Evolutionary conservation across 2,888 invertebrate species (phyloP).

Genomic region (Drosophila putrida): DNA sequence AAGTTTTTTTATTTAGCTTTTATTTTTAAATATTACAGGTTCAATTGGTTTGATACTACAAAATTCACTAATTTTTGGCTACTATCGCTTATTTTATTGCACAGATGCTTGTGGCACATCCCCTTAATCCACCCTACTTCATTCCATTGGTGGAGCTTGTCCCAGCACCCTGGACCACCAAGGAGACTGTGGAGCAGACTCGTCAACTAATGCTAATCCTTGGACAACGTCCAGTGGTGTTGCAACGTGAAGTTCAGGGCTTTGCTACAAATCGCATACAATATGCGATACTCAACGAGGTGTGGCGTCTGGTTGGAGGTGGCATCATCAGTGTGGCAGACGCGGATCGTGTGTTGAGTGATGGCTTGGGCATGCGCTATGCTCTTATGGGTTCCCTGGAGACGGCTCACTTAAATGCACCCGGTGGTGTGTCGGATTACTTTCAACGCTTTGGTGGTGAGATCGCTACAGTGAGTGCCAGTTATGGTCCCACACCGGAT

Average conservation of each 20-base stretch:
- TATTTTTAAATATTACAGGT: no score
- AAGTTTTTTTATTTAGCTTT: no score
- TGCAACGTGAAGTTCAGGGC: slow-evolving; percentile 94
- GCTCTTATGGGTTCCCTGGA: slow-evolving; percentile 97
- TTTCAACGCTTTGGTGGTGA: slow-evolving; percentile 88
- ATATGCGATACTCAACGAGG: slow-evolving; percentile 96
- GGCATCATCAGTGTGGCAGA: slow-evolving; percentile 94
- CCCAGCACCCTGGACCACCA: slow-evolving; percentile 96
- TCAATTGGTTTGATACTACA: no score
- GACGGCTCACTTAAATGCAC: slow-evolving; percentile 97
- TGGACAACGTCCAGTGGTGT: slow-evolving; percentile 95
- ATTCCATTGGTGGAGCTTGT: slow-evolving; percentile 97
- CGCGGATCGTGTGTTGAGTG: slow-evolving; percentile 96
- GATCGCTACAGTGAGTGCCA: slow-evolving; percentile 88
- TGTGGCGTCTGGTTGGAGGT: slow-evolving; percentile 94
- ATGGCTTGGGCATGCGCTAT: slow-evolving; percentile 97
- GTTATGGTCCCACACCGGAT: slow-evolving; percentile 90
- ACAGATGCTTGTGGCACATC: slow-evolving; percentile 91
- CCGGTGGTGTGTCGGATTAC: slow-evolving; percentile 91
- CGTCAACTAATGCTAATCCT: slow-evolving; percentile 92
- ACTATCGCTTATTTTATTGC: no score
- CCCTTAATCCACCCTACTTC: slow-evolving; percentile 98
- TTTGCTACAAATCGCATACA: slow-evolving; percentile 98
- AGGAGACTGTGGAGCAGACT: slow-evolving; percentile 90
- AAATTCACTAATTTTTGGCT: no score